Conservation (phyloP, 2,113 vertebrate genomes). For the Porphyrio hochstetteri region DNA sequence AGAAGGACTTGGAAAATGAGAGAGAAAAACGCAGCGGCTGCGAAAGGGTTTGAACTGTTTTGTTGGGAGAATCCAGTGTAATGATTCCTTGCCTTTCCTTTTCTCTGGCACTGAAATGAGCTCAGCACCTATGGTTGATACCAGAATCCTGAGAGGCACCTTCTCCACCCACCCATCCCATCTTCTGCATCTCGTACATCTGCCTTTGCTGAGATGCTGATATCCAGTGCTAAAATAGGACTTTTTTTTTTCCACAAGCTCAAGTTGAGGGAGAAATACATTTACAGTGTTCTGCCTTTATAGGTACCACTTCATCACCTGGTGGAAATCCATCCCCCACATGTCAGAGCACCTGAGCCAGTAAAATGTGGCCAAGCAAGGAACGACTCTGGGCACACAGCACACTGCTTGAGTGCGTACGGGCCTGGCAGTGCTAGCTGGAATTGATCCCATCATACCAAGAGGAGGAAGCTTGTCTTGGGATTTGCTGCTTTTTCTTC, state of each 20-base stretch:
- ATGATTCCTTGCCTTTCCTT: background rate
- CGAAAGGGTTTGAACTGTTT: background rate
- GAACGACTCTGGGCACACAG: fast-evolving
- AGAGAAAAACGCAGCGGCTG: background rate
- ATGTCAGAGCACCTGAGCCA: background rate
- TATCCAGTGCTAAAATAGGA: background rate
- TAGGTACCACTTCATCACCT: too few species aligned
- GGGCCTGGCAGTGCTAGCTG: background rate
- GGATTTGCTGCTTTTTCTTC: background rate
- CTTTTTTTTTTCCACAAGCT: background rate
- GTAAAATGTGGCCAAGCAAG: background rate
- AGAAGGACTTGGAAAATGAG: background rate
- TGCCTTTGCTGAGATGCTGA: background rate
- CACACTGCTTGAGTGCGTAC: fast-evolving
- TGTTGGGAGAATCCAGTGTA: background rate
- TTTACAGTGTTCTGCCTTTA: background rate
- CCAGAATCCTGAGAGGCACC: background rate
- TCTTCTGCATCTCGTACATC: background rate
- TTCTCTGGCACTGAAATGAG: background rate
- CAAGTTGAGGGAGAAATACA: background rate
- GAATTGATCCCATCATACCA: background rate
- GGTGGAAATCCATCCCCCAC: background rate
- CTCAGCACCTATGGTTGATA: background rate
- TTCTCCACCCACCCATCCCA: background rate
- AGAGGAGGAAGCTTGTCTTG: background rate